Conservation (phyloP, 2,888 invertebrate genomes). For the Lasioglossum lativentre region DNA sequence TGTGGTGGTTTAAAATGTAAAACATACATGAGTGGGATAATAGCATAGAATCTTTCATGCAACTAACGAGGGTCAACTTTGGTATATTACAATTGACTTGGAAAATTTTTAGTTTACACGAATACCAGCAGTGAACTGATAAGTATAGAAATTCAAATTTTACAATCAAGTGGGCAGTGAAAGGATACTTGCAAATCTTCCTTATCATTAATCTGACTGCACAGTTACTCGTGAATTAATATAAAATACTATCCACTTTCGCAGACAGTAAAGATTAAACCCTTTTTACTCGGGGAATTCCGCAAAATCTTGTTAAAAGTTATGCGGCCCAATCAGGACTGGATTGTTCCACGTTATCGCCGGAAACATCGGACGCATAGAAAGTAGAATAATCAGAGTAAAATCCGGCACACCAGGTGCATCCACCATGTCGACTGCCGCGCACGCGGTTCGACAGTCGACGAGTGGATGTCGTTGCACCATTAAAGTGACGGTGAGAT, state of each 20-base stretch:
- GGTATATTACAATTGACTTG: no score
- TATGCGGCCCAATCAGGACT: conserved; percentile 11
- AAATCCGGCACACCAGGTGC: conserved; percentile 28
- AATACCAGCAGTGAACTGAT: neutral
- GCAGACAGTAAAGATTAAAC: neutral
- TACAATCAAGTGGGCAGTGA: neutral
- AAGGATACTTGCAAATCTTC: neutral
- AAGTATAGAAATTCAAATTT: neutral
- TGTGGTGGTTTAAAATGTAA: no score
- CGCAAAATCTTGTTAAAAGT: conserved; percentile 28
- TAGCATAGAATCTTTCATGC: no score
- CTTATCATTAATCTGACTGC: neutral
- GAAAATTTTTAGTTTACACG: neutral
- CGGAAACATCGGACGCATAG: neutral
- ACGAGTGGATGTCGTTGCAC: conserved; percentile 10
- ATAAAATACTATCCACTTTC: neutral
- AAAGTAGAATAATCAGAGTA: conserved; percentile 43
- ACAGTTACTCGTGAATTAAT: neutral
- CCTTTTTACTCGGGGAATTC: neutral
- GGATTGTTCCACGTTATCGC: conserved; percentile 17
- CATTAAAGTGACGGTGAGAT: conserved; percentile 34
- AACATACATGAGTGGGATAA: no score
- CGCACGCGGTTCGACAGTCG: neutral
- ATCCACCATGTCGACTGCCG: neutral
- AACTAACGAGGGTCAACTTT: no score